Evolutionary conservation across 2,797 vertebrate genomes (phyloP).

Genomic region (Staurois parvus): DNA sequence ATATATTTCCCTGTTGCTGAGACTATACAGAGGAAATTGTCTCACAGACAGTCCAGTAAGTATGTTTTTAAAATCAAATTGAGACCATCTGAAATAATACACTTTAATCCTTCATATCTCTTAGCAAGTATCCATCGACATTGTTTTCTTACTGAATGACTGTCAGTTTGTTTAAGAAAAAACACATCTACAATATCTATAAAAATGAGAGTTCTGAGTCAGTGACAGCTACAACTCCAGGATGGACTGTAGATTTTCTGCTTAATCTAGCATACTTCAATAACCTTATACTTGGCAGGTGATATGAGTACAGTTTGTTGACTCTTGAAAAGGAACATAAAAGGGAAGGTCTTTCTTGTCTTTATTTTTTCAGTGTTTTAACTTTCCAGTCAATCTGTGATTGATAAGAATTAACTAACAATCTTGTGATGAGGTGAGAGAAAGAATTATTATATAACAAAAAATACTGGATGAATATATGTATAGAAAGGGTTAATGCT

Average conservation of each 20-base stretch:
- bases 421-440: conserved; percentile 65
- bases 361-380: conserved; percentile 66
- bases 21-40: conserved; percentile 24
- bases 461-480: conserved; percentile 16
- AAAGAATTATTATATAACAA: conserved; percentile 62
- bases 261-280: conserved; percentile 66
- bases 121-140: conserved; percentile 35
- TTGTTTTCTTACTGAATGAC: conserved; percentile 55
- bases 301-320: conserved; percentile 63
- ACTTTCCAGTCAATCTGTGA: conserved; percentile 64
- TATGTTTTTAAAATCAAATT: conserved; percentile 34
- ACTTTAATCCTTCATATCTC: conserved; percentile 53
- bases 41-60: conserved; percentile 1
- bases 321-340: conserved; percentile 67
- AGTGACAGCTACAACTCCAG: conserved; percentile 52
- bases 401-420: conserved; percentile 64
- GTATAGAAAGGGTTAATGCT: too few species aligned
- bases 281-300: conserved; percentile 66
- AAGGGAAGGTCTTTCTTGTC: conserved; percentile 67
- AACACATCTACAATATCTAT: conserved; percentile 47
- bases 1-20: conserved; percentile 21
- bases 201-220: conserved; percentile 50
- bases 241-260: conserved; percentile 62
- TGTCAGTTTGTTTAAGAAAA: conserved; percentile 61
- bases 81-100: conserved; percentile 38